Evolutionary conservation across 2,113 vertebrate species (phyloP).

Genomic region (Prolemur simus): DNA sequence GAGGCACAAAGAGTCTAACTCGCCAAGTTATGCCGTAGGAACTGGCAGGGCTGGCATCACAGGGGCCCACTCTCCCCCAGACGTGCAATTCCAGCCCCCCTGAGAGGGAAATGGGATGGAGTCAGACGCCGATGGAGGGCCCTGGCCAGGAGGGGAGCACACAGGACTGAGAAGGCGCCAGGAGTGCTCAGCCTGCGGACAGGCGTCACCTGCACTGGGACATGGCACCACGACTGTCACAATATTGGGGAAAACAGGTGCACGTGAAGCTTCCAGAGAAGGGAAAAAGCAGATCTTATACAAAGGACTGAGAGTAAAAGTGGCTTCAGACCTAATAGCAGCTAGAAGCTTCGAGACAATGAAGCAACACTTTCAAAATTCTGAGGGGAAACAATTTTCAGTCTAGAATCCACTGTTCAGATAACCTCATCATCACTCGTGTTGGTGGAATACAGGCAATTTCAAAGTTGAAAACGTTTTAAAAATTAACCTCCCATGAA

Average conservation of each 20-base stretch:
- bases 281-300: fast-evolving
- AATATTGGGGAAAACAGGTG: fast-evolving
- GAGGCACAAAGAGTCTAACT: background rate
- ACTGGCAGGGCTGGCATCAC: background rate
- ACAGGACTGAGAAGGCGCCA: background rate
- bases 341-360: fast-evolving
- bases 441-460: background rate
- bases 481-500: background rate
- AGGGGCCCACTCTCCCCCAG: background rate
- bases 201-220: fast-evolving
- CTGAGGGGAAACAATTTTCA: background rate
- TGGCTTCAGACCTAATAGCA: background rate
- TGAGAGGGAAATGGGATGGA: too few species aligned
- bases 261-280: too few species aligned
- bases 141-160: background rate
- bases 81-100: fast-evolving
- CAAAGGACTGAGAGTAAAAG: too few species aligned
- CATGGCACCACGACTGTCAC: fast-evolving
- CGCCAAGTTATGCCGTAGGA: too few species aligned
- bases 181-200: background rate
- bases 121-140: background rate
- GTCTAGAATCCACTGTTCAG: background rate
- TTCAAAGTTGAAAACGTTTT: background rate
- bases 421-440: background rate
- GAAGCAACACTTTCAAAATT: background rate